Conservation (phyloP, 2,113 vertebrate genomes). For the Paratilapia polleni region DNA sequence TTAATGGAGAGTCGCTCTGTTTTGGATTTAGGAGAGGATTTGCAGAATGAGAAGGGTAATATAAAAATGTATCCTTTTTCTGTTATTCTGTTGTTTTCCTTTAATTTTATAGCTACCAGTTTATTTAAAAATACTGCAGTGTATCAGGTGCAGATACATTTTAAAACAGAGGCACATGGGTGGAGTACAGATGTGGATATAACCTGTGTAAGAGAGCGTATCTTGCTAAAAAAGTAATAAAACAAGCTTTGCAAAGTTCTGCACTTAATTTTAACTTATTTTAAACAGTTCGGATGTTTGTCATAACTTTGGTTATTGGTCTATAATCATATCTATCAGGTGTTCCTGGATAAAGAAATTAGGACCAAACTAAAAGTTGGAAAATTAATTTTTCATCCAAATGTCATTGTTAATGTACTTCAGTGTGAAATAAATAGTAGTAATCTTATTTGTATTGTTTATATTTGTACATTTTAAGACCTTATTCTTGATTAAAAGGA, state of each 20-base stretch:
- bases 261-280: conserved; percentile 20
- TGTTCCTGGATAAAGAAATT: neutral
- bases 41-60: neutral
- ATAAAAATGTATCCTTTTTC: neutral
- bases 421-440: neutral
- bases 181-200: neutral
- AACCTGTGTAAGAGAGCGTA: neutral
- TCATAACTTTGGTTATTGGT: neutral
- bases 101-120: neutral
- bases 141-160: too few species aligned
- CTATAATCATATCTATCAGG: neutral
- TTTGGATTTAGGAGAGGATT: neutral
- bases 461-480: conserved; percentile 19
- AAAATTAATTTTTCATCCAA: neutral
- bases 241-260: neutral
- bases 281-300: neutral
- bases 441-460: conserved; percentile 19
- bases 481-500: conserved; percentile 9
- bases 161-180: neutral
- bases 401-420: neutral
- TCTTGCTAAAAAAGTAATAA: neutral
- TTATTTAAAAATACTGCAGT: neutral
- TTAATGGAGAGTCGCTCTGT: neutral
- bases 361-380: neutral
- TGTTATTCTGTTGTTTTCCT: neutral